Conservation (phyloP, 2,113 vertebrate genomes). For the Oxyura jamaicensis region DNA sequence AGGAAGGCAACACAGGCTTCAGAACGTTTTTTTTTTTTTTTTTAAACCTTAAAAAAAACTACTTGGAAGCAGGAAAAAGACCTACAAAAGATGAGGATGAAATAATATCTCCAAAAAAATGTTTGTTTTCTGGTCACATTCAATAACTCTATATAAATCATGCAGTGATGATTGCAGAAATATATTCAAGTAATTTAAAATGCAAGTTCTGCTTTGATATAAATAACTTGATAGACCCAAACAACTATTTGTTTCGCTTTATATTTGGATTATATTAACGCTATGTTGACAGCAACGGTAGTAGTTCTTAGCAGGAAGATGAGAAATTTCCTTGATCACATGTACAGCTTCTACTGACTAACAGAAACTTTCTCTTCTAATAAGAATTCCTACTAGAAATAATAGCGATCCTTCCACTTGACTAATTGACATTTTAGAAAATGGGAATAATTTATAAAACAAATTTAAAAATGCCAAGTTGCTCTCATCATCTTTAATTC, state of each 20-base stretch:
- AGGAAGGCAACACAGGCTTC: neutral
- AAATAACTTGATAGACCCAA: neutral
- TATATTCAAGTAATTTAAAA: neutral
- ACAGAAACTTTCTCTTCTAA: neutral
- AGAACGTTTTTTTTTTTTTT: neutral
- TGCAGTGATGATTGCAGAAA: neutral
- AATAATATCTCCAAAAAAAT: neutral
- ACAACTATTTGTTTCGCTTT: neutral
- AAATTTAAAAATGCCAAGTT: neutral
- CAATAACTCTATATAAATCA: neutral
- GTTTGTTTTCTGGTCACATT: neutral
- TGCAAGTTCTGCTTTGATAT: neutral
- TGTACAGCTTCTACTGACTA: neutral
- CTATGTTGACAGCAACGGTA: fast-evolving
- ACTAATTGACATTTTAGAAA: neutral
- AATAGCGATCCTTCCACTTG: neutral
- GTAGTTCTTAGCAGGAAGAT: neutral
- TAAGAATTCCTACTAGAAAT: neutral
- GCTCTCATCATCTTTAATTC: neutral
- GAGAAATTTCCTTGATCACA: neutral
- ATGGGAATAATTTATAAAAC: neutral
- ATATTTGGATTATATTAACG: neutral
- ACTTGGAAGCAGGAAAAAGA: neutral
- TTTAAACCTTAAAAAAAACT: neutral
- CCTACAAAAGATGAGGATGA: neutral